Conservation (phyloP, 2,888 invertebrate genomes). For the Cantharis rufa region DNA sequence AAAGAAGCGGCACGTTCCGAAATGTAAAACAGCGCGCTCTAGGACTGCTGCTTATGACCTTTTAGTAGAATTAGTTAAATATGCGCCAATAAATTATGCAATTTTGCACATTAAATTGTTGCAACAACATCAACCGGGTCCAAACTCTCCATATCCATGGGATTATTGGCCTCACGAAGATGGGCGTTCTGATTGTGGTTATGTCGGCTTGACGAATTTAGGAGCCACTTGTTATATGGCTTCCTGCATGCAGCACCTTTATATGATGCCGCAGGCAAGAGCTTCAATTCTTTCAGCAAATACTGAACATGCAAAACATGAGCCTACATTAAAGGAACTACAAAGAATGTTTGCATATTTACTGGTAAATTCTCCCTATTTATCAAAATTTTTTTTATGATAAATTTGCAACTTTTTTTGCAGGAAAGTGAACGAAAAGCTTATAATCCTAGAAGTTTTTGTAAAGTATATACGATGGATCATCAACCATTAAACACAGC, state of each 20-base stretch:
- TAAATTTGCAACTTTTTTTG: constrained; percentile 26
- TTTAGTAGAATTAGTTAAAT: constrained; percentile 84
- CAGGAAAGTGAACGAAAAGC: constrained; percentile 93
- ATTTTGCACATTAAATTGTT: constrained; percentile 81
- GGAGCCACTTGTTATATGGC: constrained; percentile 99
- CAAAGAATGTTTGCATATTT: constrained; percentile 96
- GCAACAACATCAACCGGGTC: constrained; percentile 83
- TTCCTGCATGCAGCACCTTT: constrained; percentile 94
- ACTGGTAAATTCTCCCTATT: constrained; percentile 59
- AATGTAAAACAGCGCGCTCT: constrained; percentile 89
- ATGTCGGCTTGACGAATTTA: constrained; percentile 91
- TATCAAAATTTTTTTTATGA: neutral
- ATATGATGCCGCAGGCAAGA: constrained; percentile 95
- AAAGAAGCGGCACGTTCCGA: constrained; percentile 81
- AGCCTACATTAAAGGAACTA: constrained; percentile 80
- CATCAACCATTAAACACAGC: constrained; percentile 94
- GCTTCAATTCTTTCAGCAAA: constrained; percentile 81
- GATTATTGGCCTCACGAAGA: constrained; percentile 98
- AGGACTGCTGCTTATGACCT: constrained; percentile 91
- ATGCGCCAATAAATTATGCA: constrained; percentile 83
- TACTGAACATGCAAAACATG: constrained; percentile 74
- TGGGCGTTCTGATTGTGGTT: constrained; percentile 91
- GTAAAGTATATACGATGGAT: constrained; percentile 96
- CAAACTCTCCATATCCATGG: constrained; percentile 89
- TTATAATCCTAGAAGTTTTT: constrained; percentile 93